A percentile compares a stretch with the other conserved stretches of the same genome.
These are phyloP conservation scores for Baccha elongata DNA, from an alignment of 2,888 invertebrate genomes.

Conservation along the genomic window DNA sequence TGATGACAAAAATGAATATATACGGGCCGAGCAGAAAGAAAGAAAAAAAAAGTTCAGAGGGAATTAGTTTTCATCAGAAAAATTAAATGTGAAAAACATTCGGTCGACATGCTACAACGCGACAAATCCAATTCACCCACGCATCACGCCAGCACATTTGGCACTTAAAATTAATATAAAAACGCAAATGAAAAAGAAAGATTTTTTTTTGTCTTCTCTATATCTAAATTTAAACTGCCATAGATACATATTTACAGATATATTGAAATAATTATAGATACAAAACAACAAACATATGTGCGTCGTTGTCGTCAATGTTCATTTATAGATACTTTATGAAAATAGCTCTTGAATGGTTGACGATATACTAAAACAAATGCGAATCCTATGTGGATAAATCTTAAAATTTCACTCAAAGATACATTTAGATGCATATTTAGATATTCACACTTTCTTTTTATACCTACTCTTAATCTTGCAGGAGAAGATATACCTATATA, in stretches of 20 bases:
- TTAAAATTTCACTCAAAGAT: constrained; percentile 26
- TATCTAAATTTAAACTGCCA: constrained; percentile 32
- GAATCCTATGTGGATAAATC: constrained; percentile 43
- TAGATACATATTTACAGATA: constrained; percentile 6
- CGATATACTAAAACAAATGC: constrained; percentile 21
- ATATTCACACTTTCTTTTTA: constrained; percentile 22
- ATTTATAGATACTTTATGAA: constrained; percentile 30
- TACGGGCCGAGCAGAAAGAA: constrained; percentile 2
- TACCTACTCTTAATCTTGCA: background rate
- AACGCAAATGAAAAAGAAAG: constrained; percentile 60
- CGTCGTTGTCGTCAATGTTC: constrained; percentile 19
- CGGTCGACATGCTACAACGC: constrained; percentile 73
- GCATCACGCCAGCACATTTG: constrained; percentile 74
- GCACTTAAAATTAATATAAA: constrained; percentile 67
- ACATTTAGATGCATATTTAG: background rate
- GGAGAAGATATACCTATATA: no score
- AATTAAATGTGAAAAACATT: constrained; percentile 74
- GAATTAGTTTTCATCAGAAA: constrained; percentile 72
- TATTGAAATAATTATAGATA: background rate
- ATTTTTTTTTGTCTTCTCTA: constrained; percentile 45
- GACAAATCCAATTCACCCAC: constrained; percentile 74
- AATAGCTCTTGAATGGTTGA: constrained; percentile 34
- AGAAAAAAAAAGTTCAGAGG: constrained; percentile 24
- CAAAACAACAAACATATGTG: constrained; percentile 12
- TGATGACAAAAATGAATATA: constrained; percentile 22